Conservation (phyloP, 2,113 vertebrate genomes). For the Lonchura striata region DNA sequence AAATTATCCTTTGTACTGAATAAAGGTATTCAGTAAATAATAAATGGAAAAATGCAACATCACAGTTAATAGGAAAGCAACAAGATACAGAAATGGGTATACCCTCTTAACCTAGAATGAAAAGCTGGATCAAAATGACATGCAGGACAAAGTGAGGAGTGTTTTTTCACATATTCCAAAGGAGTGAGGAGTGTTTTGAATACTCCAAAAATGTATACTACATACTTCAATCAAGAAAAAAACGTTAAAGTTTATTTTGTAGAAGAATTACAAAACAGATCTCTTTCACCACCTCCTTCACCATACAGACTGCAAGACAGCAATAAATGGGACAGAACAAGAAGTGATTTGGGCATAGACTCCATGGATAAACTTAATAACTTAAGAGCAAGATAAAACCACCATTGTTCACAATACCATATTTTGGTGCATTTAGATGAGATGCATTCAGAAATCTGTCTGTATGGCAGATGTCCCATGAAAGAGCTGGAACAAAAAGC, state of each 20-base stretch:
- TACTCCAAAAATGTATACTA: neutral
- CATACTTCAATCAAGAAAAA: neutral
- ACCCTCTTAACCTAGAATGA: neutral
- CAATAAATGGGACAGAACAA: neutral
- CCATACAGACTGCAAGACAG: neutral
- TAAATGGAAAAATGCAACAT: neutral
- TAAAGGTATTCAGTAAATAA: neutral
- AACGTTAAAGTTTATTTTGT: neutral
- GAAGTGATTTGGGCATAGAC: neutral
- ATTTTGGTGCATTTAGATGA: neutral
- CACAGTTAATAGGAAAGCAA: neutral
- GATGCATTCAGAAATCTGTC: slow-evolving; percentile 7
- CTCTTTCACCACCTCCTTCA: neutral
- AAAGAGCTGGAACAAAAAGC: neutral
- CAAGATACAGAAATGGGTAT: neutral
- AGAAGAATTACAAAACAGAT: neutral
- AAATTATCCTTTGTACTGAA: neutral
- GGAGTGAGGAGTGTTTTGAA: neutral
- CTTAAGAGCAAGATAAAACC: neutral
- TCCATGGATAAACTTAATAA: neutral
- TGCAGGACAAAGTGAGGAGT: neutral
- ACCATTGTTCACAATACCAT: neutral
- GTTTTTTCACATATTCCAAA: neutral
- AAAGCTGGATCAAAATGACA: neutral
- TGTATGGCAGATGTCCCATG: neutral